Percentiles rank a stretch among this genome's conserved stretches.
These are phyloP conservation scores for Ips typographus DNA, from an alignment of 1,140 invertebrate genomes.

Conservation along the genomic window DNA sequence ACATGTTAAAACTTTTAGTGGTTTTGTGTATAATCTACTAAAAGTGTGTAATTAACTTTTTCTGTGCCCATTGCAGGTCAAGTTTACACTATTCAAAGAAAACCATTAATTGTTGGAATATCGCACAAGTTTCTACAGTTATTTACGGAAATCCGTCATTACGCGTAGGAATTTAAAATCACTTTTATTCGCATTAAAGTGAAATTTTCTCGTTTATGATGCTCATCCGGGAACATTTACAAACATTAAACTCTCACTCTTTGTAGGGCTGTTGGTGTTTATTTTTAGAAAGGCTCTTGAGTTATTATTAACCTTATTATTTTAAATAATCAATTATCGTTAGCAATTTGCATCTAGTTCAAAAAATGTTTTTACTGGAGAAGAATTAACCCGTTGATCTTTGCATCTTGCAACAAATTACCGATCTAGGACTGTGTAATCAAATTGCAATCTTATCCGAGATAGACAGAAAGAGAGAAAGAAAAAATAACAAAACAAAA, in stretches of 20 bases:
- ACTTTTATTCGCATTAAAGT: slow-evolving; percentile 7
- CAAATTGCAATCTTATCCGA: not conserved
- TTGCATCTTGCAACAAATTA: not conserved
- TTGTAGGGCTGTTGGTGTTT: no score
- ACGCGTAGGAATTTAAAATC: not conserved
- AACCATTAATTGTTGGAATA: not conserved
- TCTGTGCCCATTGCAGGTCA: not conserved
- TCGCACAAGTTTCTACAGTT: not conserved
- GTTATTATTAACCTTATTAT: no score
- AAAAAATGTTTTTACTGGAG: no score
- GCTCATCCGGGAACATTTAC: not conserved
- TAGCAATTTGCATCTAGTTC: no score
- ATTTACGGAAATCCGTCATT: slow-evolving; percentile 1
- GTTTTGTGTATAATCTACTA: no score
- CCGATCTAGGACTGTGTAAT: not conserved
- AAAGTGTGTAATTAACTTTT: no score
- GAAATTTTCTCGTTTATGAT: not conserved
- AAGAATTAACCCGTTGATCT: not conserved
- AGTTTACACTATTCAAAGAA: not conserved
- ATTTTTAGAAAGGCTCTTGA: no score
- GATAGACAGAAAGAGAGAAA: not conserved
- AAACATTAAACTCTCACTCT: not conserved
- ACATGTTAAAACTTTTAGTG: no score
- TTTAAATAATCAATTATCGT: no score
- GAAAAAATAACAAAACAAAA: no score